Percentiles rank a stretch among this genome's conserved stretches.
Conservation (phyloP, 2,888 invertebrate species). For the Platycheirus albimanus region DNA sequence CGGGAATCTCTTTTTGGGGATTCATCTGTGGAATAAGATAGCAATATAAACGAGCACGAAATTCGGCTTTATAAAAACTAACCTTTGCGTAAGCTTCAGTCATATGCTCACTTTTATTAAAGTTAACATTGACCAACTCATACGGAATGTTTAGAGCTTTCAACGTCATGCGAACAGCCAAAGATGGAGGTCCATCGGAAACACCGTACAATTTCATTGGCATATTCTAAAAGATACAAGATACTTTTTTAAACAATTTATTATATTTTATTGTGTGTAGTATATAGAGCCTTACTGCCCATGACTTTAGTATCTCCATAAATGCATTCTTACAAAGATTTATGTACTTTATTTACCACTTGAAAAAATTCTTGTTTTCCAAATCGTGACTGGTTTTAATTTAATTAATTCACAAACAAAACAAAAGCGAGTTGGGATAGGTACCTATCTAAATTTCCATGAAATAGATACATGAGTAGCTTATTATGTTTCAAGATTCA, state of each 20-base stretch:
- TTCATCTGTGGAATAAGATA: conserved; percentile 38
- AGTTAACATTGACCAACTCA: conserved; percentile 87
- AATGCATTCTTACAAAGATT: background rate
- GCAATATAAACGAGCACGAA: background rate
- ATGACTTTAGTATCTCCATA: background rate
- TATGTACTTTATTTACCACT: too few relatives aligned
- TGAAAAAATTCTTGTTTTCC: background rate
- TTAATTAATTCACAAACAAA: conserved; percentile 22
- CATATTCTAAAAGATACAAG: conserved; percentile 37
- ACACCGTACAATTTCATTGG: conserved; percentile 88
- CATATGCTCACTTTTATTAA: conserved; percentile 89
- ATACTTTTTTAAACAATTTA: too few relatives aligned
- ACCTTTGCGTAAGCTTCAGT: conserved; percentile 88
- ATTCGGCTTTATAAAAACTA: background rate
- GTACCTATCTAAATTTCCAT: too few relatives aligned
- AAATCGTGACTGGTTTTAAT: conserved; percentile 42
- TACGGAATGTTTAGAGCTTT: conserved; percentile 86
- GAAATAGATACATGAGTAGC: too few relatives aligned
- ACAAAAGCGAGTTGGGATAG: too few relatives aligned
- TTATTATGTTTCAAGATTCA: too few relatives aligned
- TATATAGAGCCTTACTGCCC: too few relatives aligned
- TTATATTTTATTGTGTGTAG: too few relatives aligned
- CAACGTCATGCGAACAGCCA: conserved; percentile 88
- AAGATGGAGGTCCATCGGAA: conserved; percentile 90
- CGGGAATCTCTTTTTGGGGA: conserved; percentile 86